Percentiles rank a stretch among this genome's conserved stretches.
Evolutionary conservation across 2,113 vertebrate genomes (phyloP).

Genomic region (Poeciliopsis prolifica): DNA sequence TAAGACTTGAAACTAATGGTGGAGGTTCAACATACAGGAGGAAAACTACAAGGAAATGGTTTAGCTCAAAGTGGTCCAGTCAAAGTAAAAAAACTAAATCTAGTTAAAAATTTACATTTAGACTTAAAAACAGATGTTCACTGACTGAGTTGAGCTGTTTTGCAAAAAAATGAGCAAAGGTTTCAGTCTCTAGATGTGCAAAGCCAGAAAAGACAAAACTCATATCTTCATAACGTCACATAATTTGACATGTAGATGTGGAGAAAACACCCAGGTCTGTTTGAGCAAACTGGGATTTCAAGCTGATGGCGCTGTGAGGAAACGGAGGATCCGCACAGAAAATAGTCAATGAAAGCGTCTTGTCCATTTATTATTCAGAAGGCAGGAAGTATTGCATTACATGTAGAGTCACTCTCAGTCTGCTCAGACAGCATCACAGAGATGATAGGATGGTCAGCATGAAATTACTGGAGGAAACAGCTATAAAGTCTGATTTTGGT

Average conservation of each 20-base stretch:
- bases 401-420: constrained; percentile 36
- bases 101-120: no score
- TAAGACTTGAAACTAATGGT: background rate
- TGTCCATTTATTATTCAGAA: constrained; percentile 76
- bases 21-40: background rate
- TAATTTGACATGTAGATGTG: no score
- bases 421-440: background rate
- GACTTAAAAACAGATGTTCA: no score
- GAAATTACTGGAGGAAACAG: background rate
- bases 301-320: constrained; percentile 29
- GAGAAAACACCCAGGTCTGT: constrained; percentile 1
- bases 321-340: constrained; percentile 13
- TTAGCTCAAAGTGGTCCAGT: no score
- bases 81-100: no score
- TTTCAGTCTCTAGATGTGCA: background rate
- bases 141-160: background rate
- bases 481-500: background rate
- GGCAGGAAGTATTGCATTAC: constrained; percentile 70
- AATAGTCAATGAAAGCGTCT: constrained; percentile 52
- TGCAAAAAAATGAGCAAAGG: background rate
- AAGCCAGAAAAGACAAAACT: no score
- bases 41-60: background rate
- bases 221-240: no score
- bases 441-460: background rate
- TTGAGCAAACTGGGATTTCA: constrained; percentile 37